A percentile compares a stretch with the other conserved stretches of the same genome.
Conservation (phyloP, 2,113 vertebrate species). For the Tylochromis polylepis region DNA sequence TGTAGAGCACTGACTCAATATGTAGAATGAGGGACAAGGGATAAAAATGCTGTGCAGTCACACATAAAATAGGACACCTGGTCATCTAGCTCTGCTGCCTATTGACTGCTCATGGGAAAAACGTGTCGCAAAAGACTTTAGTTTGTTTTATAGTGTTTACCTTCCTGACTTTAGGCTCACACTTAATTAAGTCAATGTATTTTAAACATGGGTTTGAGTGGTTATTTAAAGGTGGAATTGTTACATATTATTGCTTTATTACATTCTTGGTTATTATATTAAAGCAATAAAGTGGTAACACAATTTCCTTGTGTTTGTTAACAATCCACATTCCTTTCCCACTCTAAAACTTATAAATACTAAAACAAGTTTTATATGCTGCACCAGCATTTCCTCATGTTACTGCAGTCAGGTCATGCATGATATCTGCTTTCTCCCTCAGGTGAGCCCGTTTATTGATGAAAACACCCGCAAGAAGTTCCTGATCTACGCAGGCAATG, state of each 20-base stretch:
- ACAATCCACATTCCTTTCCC: no score
- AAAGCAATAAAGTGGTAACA: not conserved
- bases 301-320: no score
- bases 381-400: not conserved
- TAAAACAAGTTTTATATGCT: not conserved
- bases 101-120: not conserved
- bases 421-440: not conserved
- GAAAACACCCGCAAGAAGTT: conserved; percentile 97
- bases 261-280: not conserved
- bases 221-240: not conserved
- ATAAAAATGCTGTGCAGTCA: not conserved
- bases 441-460: conserved; percentile 97
- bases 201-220: rapidly evolving
- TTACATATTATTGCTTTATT: not conserved
- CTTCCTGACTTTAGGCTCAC: not conserved
- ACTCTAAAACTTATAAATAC: no score
- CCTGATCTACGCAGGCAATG: conserved; percentile 96
- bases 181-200: not conserved
- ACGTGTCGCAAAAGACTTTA: rapidly evolving
- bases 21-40: not conserved
- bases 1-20: not conserved
- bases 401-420: not conserved
- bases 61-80: not conserved
- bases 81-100: not conserved
- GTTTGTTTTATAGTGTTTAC: not conserved